Conservation (phyloP, 2,113 vertebrate genomes). For the Telmatochromis brachygnathus region DNA sequence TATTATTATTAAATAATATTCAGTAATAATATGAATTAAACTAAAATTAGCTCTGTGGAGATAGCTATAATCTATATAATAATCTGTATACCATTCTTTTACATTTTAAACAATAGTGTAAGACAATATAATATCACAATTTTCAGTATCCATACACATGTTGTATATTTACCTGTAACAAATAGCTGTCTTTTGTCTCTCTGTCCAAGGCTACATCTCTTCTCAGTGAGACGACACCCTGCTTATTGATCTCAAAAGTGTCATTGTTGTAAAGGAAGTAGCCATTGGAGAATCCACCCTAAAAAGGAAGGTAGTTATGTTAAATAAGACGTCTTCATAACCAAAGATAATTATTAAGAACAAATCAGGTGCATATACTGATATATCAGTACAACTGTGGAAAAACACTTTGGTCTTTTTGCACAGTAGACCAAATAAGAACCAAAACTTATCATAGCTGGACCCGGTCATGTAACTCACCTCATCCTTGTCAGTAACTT, state of each 20-base stretch:
- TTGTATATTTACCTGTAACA: slow-evolving; percentile 58
- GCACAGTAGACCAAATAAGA: neutral
- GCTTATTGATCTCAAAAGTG: slow-evolving; percentile 62
- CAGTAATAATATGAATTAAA: neutral
- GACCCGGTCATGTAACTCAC: slow-evolving; percentile 35
- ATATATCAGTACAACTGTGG: neutral
- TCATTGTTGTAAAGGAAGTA: slow-evolving; percentile 59
- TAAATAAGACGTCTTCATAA: neutral
- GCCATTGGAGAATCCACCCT: slow-evolving; percentile 74
- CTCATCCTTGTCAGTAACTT: slow-evolving; percentile 69
- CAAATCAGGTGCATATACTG: neutral
- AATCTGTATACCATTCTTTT: neutral
- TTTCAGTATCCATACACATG: neutral
- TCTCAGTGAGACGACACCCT: slow-evolving; percentile 66
- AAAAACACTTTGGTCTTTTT: neutral
- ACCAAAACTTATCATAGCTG: neutral
- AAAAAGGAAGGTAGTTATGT: neutral
- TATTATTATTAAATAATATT: neutral
- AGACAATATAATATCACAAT: neutral
- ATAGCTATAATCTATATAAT: neutral
- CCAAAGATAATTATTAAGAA: neutral
- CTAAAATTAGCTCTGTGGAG: neutral
- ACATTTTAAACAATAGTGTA: neutral
- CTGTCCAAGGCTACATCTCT: slow-evolving; percentile 69
- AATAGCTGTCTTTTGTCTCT: slow-evolving; percentile 63